These are phyloP conservation scores for Ctena decussata DNA, from an alignment of 2,888 invertebrate genomes.

Conservation along the genomic window DNA sequence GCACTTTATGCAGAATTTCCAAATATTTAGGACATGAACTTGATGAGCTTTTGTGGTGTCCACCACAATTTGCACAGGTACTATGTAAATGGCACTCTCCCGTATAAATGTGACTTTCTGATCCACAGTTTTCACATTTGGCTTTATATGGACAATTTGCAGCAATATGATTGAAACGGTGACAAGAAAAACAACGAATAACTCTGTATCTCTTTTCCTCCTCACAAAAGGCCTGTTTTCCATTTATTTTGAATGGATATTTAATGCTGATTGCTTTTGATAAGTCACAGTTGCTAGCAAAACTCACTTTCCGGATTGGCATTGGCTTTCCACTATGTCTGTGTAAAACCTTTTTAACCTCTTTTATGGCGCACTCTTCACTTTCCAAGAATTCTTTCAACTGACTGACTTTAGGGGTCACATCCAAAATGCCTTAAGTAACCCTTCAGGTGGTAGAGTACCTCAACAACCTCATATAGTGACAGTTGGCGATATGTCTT, in stretches of 20 bases:
- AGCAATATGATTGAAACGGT: conserved; percentile 3
- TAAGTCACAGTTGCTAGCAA: not conserved
- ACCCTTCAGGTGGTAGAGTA: no score
- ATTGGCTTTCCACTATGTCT: not conserved
- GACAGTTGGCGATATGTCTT: no score
- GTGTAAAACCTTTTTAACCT: not conserved
- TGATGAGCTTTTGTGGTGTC: not conserved
- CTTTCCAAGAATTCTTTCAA: not conserved
- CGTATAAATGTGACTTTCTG: not conserved
- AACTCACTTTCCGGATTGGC: not conserved
- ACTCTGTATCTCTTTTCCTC: not conserved
- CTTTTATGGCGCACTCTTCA: not conserved
- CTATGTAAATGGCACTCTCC: not conserved
- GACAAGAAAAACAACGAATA: not conserved
- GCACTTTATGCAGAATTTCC: not conserved
- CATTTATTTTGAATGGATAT: not conserved
- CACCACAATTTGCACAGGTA: not conserved
- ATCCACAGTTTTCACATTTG: conserved; percentile 2
- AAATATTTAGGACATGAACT: not conserved
- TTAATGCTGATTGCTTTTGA: not conserved
- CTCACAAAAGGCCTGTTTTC: not conserved
- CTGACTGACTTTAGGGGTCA: not conserved
- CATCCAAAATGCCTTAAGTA: no score
- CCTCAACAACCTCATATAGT: no score
- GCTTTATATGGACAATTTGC: not conserved